These are phyloP conservation scores for Acutogordius australiensis DNA, from an alignment of 2,888 invertebrate species.

Conservation along the genomic window DNA sequence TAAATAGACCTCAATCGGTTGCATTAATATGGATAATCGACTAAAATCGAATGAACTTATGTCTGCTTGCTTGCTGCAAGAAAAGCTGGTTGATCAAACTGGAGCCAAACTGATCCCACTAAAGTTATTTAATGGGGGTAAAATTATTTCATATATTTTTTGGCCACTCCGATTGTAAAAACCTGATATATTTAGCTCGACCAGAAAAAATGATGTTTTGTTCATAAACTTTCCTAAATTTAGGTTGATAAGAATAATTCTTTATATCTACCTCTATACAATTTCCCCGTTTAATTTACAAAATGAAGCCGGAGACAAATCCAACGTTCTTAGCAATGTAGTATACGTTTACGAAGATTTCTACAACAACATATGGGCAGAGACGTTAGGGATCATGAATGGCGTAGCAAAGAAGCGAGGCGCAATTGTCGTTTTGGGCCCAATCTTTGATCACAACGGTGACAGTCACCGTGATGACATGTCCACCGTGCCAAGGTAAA, in stretches of 20 bases:
- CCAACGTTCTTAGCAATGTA: neutral
- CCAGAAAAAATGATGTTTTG: no score
- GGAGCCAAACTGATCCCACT: neutral
- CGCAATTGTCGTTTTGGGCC: neutral
- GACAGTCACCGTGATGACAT: neutral
- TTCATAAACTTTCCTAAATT: no score
- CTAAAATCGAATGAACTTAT: neutral
- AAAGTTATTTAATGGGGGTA: neutral
- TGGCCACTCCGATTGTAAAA: no score
- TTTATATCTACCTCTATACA: no score
- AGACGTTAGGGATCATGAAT: neutral
- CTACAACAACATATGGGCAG: neutral
- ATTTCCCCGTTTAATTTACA: no score
- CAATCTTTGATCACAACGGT: constrained; percentile 8
- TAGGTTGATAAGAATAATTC: no score
- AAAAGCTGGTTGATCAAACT: neutral
- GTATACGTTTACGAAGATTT: constrained; percentile 6
- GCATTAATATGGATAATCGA: neutral
- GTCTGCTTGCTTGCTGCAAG: neutral
- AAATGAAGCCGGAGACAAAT: neutral
- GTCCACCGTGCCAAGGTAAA: neutral
- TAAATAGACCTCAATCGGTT: neutral
- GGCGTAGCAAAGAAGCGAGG: neutral
- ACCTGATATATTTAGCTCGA: no score
- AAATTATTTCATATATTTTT: no score